These are phyloP conservation scores for Barnardius zonarius DNA, from an alignment of 2,113 vertebrate species.

Conservation along the genomic window DNA sequence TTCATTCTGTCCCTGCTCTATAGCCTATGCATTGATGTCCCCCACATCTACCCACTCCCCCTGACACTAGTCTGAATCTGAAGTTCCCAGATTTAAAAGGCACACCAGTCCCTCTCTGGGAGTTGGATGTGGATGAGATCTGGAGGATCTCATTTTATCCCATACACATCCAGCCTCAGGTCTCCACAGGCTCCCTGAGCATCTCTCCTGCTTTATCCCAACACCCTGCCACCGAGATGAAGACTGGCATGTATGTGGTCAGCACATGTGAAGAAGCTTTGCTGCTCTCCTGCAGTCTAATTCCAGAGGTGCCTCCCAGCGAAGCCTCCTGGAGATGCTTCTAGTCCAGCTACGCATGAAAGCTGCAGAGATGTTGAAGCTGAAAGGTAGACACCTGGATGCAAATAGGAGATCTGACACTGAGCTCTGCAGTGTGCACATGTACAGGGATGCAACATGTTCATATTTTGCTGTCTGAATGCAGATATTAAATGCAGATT, in stretches of 20 bases:
- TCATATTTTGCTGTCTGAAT: not conserved
- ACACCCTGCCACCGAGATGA: accelerated
- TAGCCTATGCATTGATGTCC: not conserved
- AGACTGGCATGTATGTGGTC: not conserved
- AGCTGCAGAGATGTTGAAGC: not conserved
- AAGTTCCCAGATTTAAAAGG: not conserved
- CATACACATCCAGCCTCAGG: not conserved
- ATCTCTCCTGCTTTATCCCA: not conserved
- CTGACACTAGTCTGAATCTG: not conserved
- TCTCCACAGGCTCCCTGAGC: not conserved
- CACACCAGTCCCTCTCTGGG: not conserved
- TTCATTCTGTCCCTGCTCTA: not conserved
- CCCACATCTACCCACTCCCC: not conserved
- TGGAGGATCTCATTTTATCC: not conserved
- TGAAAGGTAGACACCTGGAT: not conserved
- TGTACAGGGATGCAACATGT: not conserved
- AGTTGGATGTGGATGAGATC: not conserved
- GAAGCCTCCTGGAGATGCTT: not conserved
- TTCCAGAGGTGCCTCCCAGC: not conserved
- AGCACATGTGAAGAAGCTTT: not conserved
- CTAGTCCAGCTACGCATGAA: not conserved
- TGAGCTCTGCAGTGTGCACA: accelerated
- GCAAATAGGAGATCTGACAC: accelerated
- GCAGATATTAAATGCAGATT: not conserved
- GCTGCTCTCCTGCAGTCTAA: not conserved